Evolutionary conservation across 2,888 invertebrate genomes (phyloP).

Genomic region (Pollenia labialis): DNA sequence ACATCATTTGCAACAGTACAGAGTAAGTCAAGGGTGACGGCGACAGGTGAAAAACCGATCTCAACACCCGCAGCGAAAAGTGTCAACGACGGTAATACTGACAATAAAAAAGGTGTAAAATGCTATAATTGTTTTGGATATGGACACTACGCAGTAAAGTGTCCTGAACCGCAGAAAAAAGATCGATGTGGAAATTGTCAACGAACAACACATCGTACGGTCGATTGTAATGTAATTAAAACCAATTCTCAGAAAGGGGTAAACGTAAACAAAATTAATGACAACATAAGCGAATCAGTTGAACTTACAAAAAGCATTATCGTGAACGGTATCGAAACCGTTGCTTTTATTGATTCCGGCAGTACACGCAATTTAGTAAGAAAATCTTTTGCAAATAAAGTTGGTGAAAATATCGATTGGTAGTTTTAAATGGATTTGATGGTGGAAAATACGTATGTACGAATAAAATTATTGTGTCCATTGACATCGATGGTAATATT

Average conservation of each 20-base stretch:
- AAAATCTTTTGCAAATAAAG: constrained; percentile 14
- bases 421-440: constrained; percentile 38
- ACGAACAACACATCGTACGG: constrained; percentile 12
- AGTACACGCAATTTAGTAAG: constrained; percentile 30
- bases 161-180: constrained; percentile 17
- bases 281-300: background rate
- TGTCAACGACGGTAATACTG: background rate
- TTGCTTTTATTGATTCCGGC: constrained; percentile 46
- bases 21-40: no score
- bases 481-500: constrained; percentile 54
- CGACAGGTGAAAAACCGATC: background rate
- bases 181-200: background rate
- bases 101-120: constrained; percentile 12
- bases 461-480: constrained; percentile 36
- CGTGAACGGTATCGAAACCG: background rate
- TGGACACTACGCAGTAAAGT: constrained; percentile 16
- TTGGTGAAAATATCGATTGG: background rate
- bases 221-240: background rate
- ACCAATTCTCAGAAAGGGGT: constrained; percentile 24
- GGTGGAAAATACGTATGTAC: constrained; percentile 48
- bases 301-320: constrained; percentile 22
- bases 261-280: constrained; percentile 42
- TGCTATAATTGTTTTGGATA: constrained; percentile 50
- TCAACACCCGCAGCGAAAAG: background rate
- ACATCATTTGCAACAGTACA: background rate